Conservation (phyloP, 2,113 vertebrate genomes). For the Xenopus borealis region DNA sequence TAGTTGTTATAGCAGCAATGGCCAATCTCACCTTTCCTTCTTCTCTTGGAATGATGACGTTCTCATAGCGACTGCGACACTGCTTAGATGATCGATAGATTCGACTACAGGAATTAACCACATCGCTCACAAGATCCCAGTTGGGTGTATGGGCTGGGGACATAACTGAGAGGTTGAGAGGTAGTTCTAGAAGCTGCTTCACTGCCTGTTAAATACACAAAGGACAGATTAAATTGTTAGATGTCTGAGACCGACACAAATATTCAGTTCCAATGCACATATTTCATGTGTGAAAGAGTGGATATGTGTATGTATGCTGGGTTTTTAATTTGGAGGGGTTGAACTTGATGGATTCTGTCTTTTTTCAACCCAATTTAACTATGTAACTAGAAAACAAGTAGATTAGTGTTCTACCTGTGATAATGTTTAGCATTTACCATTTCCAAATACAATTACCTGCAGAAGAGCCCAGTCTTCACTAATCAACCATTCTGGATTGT, state of each 20-base stretch:
- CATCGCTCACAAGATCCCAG: constrained; percentile 91
- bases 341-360: no score
- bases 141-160: constrained; percentile 93
- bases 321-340: no score
- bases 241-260: no score
- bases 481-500: constrained; percentile 91
- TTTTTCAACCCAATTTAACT: no score
- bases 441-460: constrained; percentile 66
- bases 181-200: constrained; percentile 88
- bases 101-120: constrained; percentile 90
- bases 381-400: no score
- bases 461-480: constrained; percentile 92
- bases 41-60: constrained; percentile 88
- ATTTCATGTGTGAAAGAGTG: no score
- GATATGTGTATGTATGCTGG: no score
- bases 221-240: not conserved
- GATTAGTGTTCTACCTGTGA: no score
- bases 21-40: constrained; percentile 83
- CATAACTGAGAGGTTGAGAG: constrained; percentile 83
- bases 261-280: not conserved
- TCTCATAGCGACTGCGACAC: constrained; percentile 88
- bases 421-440: no score
- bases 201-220: constrained; percentile 68
- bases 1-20: no score
- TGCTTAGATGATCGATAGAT: constrained; percentile 92